Evolutionary conservation across 2,797 vertebrate species (phyloP).

Genomic region (Liasis olivaceus): DNA sequence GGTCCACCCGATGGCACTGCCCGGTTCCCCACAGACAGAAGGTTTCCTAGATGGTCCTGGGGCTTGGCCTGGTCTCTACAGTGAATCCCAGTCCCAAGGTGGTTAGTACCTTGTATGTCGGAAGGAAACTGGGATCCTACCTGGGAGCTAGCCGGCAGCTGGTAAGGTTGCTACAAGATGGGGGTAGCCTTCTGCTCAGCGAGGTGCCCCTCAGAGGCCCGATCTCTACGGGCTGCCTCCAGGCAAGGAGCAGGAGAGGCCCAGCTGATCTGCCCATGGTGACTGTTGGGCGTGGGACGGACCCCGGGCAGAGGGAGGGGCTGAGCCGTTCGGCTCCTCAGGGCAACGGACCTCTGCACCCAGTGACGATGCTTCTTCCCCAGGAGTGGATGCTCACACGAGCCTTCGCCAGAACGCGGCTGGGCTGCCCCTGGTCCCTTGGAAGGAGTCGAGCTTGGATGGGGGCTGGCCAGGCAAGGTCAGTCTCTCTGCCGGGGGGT

Average conservation of each 20-base stretch:
- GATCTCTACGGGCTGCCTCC: not conserved
- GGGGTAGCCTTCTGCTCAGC: not conserved
- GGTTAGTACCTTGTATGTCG: not conserved
- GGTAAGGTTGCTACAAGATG: not conserved
- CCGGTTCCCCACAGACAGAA: not conserved
- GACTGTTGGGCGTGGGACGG: not conserved
- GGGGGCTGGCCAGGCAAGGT: conserved; percentile 71
- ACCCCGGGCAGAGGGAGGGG: not conserved
- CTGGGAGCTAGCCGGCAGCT: not conserved
- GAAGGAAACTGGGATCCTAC: not conserved
- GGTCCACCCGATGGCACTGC: not conserved
- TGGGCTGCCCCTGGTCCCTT: conserved; percentile 73
- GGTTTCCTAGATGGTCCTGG: not conserved
- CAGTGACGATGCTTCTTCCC: not conserved
- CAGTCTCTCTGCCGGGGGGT: not conserved
- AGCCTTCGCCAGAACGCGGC: conserved; percentile 69
- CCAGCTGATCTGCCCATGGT: not conserved
- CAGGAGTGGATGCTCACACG: conserved; percentile 57
- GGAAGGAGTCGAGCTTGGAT: conserved; percentile 89
- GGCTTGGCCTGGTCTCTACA: not conserved
- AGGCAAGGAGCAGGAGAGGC: not conserved
- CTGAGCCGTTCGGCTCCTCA: too few species aligned
- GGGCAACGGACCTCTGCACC: not conserved
- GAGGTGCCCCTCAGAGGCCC: not conserved
- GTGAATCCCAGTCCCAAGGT: not conserved